These are phyloP conservation scores for Nanorana parkeri DNA, from an alignment of 2,113 vertebrate genomes.

Conservation along the genomic window DNA sequence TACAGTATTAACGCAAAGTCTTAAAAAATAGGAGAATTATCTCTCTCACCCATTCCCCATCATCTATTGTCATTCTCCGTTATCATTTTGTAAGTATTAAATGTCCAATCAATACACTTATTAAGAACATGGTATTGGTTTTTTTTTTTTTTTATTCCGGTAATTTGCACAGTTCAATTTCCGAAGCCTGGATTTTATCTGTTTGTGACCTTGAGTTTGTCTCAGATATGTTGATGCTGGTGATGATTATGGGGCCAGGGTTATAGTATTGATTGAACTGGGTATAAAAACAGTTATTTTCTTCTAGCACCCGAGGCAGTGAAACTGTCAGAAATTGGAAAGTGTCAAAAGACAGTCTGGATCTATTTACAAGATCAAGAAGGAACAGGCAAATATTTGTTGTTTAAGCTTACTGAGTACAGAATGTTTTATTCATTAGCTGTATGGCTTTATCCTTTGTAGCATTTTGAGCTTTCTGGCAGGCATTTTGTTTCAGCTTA, in stretches of 20 bases:
- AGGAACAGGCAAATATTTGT: slow-evolving; percentile 35
- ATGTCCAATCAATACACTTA: not conserved
- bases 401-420: slow-evolving; percentile 9
- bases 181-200: not conserved
- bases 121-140: no score
- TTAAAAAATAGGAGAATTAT: no score
- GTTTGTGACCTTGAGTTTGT: slow-evolving; percentile 38
- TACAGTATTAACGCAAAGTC: no score
- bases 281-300: slow-evolving; percentile 38
- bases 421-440: slow-evolving; percentile 42
- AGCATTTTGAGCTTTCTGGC: not conserved
- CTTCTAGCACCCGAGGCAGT: slow-evolving; percentile 39
- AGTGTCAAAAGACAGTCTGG: slow-evolving; percentile 37
- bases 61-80: no score
- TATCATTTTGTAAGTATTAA: not conserved
- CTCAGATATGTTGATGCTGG: slow-evolving; percentile 19
- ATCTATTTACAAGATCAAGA: slow-evolving; percentile 29
- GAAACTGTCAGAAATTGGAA: slow-evolving; percentile 36
- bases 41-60: no score
- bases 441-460: not conserved
- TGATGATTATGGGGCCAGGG: slow-evolving; percentile 19
- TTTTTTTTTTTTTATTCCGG: no score
- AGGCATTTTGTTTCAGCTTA: not conserved
- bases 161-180: not conserved
- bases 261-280: slow-evolving; percentile 32